Evolutionary conservation across 1,140 invertebrate genomes (phyloP).

Genomic region (Helicoverpa armigera): DNA sequence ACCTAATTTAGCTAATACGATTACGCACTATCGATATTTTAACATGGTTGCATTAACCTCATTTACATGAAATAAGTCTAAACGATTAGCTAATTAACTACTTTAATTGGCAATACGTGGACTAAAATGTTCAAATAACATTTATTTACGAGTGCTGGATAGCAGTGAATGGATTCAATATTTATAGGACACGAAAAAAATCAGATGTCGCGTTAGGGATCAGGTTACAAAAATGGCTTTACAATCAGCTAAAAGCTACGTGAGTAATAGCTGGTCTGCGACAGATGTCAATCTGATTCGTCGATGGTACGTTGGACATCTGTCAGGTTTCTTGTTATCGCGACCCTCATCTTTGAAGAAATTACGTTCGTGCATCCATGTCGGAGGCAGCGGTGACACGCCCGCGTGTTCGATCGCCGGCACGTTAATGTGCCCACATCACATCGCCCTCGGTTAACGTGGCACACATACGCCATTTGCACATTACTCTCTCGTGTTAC

Average conservation of each 20-base stretch:
- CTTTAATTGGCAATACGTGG: no score
- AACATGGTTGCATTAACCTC: not conserved
- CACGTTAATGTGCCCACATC: constrained; percentile 55
- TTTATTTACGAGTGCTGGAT: not conserved
- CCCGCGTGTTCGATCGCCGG: constrained; percentile 56
- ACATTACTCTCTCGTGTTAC: constrained; percentile 5
- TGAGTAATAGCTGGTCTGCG: constrained; percentile 50
- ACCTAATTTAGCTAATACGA: no score
- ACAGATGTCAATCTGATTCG: constrained; percentile 63
- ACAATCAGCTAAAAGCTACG: constrained; percentile 43
- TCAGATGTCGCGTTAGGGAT: not conserved
- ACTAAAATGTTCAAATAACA: no score
- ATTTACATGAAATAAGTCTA: not conserved
- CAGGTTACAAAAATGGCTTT: constrained; percentile 31
- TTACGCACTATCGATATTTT: no score
- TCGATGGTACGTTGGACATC: constrained; percentile 63
- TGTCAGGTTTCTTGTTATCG: constrained; percentile 66
- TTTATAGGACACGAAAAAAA: not conserved
- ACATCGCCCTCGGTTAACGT: constrained; percentile 46
- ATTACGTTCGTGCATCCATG: constrained; percentile 65
- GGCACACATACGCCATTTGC: constrained; percentile 41
- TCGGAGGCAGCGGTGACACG: constrained; percentile 62
- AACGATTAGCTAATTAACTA: no score
- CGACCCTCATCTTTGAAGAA: constrained; percentile 69
- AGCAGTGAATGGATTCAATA: not conserved